A percentile compares a stretch with the other conserved stretches of the same genome.
Conservation (phyloP, 1,140 invertebrate species). For the Apocrypta bakeri region DNA sequence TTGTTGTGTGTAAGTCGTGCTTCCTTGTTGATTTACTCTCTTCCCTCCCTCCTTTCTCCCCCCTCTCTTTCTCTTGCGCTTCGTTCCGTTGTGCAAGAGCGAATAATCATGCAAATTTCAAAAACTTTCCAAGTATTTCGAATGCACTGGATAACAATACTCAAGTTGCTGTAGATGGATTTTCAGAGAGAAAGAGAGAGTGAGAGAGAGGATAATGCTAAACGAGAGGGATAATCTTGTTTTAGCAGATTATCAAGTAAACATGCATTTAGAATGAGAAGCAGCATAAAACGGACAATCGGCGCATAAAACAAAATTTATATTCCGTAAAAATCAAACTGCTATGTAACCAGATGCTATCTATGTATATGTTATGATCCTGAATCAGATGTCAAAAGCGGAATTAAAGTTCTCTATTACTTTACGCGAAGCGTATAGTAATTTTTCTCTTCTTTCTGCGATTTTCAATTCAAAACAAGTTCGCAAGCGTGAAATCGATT, state of each 20-base stretch:
- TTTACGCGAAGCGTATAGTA: not conserved
- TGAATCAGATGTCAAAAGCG: not conserved
- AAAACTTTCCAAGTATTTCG: slow-evolving; percentile 17
- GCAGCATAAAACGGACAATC: not conserved
- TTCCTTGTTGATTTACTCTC: not conserved
- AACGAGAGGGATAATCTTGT: slow-evolving; percentile 18
- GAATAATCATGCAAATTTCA: slow-evolving; percentile 41
- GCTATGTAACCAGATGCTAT: not conserved
- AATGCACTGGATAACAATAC: slow-evolving; percentile 23
- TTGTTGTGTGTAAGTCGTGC: not conserved
- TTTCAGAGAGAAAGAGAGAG: slow-evolving; percentile 1
- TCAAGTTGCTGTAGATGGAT: not conserved
- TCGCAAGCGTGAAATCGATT: slow-evolving; percentile 16
- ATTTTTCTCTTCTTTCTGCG: not conserved
- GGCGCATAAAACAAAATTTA: not conserved
- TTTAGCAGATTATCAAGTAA: slow-evolving; percentile 19
- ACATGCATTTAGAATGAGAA: not conserved
- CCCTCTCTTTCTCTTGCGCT: not conserved
- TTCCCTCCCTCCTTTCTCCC: not conserved
- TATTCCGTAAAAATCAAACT: not conserved
- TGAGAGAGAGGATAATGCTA: not conserved
- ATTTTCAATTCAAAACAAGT: slow-evolving; percentile 33
- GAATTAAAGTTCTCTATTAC: not conserved
- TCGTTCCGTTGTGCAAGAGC: not conserved
- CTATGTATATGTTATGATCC: not conserved